Percentiles rank a stretch among this genome's conserved stretches.
Evolutionary conservation across 2,888 invertebrate genomes (phyloP).

Genomic region (Elmis aenea): DNA sequence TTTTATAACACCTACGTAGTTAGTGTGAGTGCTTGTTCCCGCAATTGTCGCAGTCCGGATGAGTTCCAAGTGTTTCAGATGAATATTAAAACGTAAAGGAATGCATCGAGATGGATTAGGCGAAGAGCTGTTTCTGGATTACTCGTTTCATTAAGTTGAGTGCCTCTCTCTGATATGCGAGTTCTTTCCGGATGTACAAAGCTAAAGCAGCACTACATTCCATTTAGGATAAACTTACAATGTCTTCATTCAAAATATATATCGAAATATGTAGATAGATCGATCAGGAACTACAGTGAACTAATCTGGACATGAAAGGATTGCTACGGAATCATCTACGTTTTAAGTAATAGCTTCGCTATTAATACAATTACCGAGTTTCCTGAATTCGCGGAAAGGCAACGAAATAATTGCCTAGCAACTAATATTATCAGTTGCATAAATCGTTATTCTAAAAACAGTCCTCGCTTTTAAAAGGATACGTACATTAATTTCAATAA

Average conservation of each 20-base stretch:
- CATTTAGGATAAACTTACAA: conserved; percentile 39
- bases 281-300: too few species aligned
- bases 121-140: conserved; percentile 48
- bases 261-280: too few species aligned
- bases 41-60: conserved; percentile 41
- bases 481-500: conserved; percentile 34
- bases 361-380: too few species aligned
- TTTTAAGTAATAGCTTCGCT: too few species aligned
- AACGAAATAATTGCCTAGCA: too few species aligned
- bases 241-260: conserved; percentile 40
- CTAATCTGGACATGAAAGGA: too few species aligned
- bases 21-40: conserved; percentile 42
- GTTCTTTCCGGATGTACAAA: conserved; percentile 38
- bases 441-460: background rate
- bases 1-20: conserved; percentile 32
- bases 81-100: conserved; percentile 48
- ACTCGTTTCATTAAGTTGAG: conserved; percentile 55
- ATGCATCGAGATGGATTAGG: conserved; percentile 48
- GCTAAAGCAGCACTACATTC: conserved; percentile 36
- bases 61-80: conserved; percentile 43
- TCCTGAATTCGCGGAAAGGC: too few species aligned
- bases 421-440: too few species aligned
- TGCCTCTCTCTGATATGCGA: conserved; percentile 47
- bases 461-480: conserved; percentile 15
- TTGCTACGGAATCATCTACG: too few species aligned